Evolutionary conservation across 2,113 vertebrate species (phyloP), one percentile per base, ranked within the genome.

Genomic region (Terrapene triunguis): DNA sequence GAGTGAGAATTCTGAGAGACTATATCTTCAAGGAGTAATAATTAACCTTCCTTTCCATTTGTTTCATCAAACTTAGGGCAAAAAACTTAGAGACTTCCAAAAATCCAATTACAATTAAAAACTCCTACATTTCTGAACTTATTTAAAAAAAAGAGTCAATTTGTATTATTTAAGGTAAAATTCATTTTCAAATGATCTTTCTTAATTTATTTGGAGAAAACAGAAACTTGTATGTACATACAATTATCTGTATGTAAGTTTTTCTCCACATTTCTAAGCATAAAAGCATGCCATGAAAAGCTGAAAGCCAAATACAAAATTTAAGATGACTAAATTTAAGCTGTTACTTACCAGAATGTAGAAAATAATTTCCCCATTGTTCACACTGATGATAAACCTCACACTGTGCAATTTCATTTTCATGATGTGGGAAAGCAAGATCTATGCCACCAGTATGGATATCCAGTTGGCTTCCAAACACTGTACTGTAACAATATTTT

Each of bases 351-450:
- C 99, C 99, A 53, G 99, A 99, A 95, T 99, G 99, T 27, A 99
- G 98, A 84, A 99, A 99, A 96, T 99, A 99, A 95, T 99, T 99
- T 3, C 99, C 99, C 99, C 99, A 99, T 50, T 99, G 99, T 2
- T 92, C 96, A 92, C 99, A 99, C 88, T 98, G 99, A 96, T 99
- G 99, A 93, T 99, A 99, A 6, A 97, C 99, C 93, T 99, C 99
- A 8, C 99, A 99, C 95, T 99, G 99, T 16, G 99, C 99, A 0
- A 99, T 98, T 97, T 99, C 99, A 1, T 99, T 99, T 96, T 99
- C 99, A 1, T 99, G 99, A 97, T 99, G 99, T 25, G 99, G 99
- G 92, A 99, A 99, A 10, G 99, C 99, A 83, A 99, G 97, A 95
- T 99, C 99, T 6, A 99, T 98, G 1, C 99, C 99, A 82, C 99